Evolutionary conservation across 1,140 invertebrate genomes (phyloP).

Genomic region (Drosophila triauraria): DNA sequence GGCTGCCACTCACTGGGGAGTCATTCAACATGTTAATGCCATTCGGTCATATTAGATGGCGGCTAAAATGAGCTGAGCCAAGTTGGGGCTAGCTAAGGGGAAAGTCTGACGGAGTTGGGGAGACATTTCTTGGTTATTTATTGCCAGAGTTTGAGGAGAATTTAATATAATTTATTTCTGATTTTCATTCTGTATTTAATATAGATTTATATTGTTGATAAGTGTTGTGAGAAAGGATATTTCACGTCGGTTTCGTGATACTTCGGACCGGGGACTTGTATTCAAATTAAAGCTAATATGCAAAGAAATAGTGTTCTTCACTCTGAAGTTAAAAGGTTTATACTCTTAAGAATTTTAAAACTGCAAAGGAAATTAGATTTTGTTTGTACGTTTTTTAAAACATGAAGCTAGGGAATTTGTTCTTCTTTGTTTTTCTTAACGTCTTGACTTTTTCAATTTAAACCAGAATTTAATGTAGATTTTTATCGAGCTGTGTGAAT

Average conservation of each 20-base stretch:
- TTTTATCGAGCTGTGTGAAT: neutral
- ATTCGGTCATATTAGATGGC: conserved; percentile 55
- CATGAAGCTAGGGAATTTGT: too few species aligned
- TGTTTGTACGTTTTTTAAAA: neutral
- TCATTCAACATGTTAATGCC: conserved; percentile 71
- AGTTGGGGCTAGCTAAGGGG: neutral
- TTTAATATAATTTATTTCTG: too few species aligned
- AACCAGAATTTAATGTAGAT: neutral
- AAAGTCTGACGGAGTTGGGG: neutral
- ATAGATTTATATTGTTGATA: too few species aligned
- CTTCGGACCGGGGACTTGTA: too few species aligned
- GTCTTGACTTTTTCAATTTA: neutral
- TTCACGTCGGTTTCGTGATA: fast-evolving
- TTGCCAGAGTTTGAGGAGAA: neutral
- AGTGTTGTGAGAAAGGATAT: neutral
- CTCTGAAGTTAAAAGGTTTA: too few species aligned
- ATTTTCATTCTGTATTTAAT: too few species aligned
- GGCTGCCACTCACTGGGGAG: conserved; percentile 56
- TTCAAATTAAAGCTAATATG: too few species aligned
- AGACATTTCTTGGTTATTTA: neutral
- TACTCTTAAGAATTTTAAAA: neutral
- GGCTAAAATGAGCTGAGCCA: conserved; percentile 36
- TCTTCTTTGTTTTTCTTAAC: neutral
- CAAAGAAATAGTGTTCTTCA: too few species aligned
- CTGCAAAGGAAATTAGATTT: neutral